These are phyloP conservation scores for Petroica traversi DNA, from an alignment of 2,113 vertebrate species.

Conservation along the genomic window DNA sequence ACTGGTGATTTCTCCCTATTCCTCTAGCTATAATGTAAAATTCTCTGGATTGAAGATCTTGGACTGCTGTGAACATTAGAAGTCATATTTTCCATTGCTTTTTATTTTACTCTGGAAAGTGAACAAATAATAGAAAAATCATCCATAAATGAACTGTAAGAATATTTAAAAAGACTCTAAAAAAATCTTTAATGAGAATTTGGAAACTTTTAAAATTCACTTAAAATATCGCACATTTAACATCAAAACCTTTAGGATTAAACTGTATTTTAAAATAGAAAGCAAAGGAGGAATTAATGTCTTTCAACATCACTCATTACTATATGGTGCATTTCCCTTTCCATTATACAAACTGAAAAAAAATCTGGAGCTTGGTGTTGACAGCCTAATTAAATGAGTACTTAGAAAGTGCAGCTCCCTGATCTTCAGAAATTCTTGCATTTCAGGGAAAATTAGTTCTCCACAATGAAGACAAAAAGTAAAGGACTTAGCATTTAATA, in stretches of 20 bases:
- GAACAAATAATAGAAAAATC: not conserved
- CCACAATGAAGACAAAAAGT: not conserved
- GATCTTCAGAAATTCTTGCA: rapidly evolving
- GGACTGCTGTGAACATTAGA: not conserved
- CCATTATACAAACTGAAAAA: not conserved
- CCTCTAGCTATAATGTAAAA: not conserved
- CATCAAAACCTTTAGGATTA: not conserved
- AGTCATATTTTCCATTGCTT: not conserved
- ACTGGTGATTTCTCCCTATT: not conserved
- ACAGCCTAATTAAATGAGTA: not conserved
- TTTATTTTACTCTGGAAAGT: not conserved
- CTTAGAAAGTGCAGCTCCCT: not conserved
- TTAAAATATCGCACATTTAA: not conserved
- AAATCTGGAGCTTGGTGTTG: not conserved
- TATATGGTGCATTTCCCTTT: not conserved
- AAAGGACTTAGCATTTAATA: not conserved
- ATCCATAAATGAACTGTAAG: not conserved
- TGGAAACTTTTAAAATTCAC: not conserved
- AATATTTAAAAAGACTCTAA: not conserved
- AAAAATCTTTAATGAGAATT: not conserved
- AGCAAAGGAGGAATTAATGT: not conserved
- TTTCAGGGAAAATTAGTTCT: not conserved
- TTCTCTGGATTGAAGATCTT: not conserved
- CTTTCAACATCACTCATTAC: not conserved
- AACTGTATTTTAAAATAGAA: not conserved